Percentiles rank a stretch among this genome's conserved stretches.
Evolutionary conservation across 92 coral and sea anemone species (phyloP).

Genomic region (Porites lobata): DNA sequence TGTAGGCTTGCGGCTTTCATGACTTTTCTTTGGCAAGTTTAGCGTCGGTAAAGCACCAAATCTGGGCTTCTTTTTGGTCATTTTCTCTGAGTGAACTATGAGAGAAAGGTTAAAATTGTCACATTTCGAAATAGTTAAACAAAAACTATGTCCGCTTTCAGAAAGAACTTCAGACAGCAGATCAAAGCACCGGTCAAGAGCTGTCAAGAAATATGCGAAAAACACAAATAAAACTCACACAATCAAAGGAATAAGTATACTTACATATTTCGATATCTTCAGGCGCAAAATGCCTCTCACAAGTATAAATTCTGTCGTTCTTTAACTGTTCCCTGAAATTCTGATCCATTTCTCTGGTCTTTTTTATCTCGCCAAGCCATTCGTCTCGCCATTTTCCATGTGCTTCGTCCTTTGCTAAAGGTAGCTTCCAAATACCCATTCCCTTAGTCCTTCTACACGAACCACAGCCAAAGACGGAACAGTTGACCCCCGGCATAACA

Average conservation of each 20-base stretch:
- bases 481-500: slow-evolving; percentile 23
- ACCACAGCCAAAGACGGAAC: slow-evolving; percentile 18
- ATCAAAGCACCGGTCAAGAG: neutral
- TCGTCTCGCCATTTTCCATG: slow-evolving; percentile 31
- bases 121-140: no score
- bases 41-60: no score
- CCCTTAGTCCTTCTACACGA: slow-evolving; percentile 23
- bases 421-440: slow-evolving; percentile 13
- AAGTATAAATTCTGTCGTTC: slow-evolving; percentile 6
- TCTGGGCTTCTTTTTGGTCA: neutral
- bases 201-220: slow-evolving; percentile 9
- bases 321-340: slow-evolving; percentile 6
- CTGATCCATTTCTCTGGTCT: neutral
- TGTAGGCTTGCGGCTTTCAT: no score
- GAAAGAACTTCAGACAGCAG: neutral
- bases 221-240: neutral
- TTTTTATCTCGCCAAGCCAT: neutral
- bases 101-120: no score
- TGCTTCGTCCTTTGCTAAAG: slow-evolving; percentile 15
- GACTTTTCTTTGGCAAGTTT: no score
- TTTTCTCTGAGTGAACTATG: slow-evolving; percentile 2
- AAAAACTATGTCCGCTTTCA: no score
- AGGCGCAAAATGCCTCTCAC: slow-evolving; percentile 16
- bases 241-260: slow-evolving; percentile 2
- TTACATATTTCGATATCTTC: slow-evolving; percentile 24